phyloP scores from a whole-genome alignment of 2,113 vertebrate genomes.

The Boulengeromyrus knoepffleri region DNA sequence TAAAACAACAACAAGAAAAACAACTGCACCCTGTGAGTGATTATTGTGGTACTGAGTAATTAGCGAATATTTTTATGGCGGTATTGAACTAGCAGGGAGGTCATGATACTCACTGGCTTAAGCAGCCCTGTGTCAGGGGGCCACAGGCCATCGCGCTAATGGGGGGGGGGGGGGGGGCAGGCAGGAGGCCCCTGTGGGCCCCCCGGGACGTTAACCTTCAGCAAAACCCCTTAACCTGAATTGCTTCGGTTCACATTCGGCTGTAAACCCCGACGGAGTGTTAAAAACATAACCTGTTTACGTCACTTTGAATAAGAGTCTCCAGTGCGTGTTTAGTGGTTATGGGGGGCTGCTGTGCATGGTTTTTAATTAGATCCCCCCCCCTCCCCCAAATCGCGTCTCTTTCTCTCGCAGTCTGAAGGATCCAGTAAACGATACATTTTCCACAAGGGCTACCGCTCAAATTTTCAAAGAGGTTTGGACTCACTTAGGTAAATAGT shows the following conservation, averaged over 20 bases:
- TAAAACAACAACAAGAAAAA: not conserved
- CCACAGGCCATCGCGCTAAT: not conserved
- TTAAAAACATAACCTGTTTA: not conserved
- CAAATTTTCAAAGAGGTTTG: not conserved
- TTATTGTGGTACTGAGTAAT: not conserved
- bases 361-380: not conserved
- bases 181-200: not conserved
- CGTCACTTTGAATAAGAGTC: not conserved
- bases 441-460: not conserved
- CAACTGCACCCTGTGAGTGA: not conserved
- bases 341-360: not conserved
- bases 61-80: not conserved
- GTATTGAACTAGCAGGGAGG: not conserved
- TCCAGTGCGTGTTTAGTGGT: not conserved
- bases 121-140: not conserved
- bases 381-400: not conserved
- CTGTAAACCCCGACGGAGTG: not conserved
- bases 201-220: not conserved
- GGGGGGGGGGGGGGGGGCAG: too few relatives aligned
- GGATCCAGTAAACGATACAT: not conserved
- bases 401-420: not conserved
- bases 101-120: not conserved
- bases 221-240: conserved; percentile 4
- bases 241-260: not conserved
- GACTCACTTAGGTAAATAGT: not conserved